A percentile compares a stretch with the other conserved stretches of the same genome.
Evolutionary conservation across 53 echinoderm and acorn worm species (phyloP).

Genomic region (Echinarachnius parma): DNA sequence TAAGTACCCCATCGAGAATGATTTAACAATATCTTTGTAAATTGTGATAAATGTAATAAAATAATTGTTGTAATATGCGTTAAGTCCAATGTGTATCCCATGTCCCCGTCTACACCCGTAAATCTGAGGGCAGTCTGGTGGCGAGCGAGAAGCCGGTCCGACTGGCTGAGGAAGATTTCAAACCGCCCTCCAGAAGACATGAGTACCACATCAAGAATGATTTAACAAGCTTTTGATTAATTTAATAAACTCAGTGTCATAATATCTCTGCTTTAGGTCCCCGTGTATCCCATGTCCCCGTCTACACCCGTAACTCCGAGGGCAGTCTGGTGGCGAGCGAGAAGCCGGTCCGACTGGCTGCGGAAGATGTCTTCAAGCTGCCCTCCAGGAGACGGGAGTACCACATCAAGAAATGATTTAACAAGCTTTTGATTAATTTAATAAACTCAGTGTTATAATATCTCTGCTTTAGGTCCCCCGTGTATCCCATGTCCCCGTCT

Average conservation of each 20-base stretch:
- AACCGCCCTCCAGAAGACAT: constrained; percentile 71
- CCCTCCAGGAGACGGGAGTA: constrained; percentile 77
- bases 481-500: constrained; percentile 62
- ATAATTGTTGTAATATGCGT: too few species aligned
- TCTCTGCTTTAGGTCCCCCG: constrained; percentile 32
- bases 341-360: constrained; percentile 67
- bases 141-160: constrained; percentile 76
- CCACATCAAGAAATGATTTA: constrained; percentile 68
- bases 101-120: constrained; percentile 70
- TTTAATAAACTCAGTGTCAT: too few species aligned
- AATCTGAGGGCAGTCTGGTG: constrained; percentile 72
- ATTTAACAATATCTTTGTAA: too few species aligned
- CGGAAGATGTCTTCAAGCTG: constrained; percentile 75
- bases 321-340: constrained; percentile 85
- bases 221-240: too few species aligned
- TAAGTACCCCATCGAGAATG: too few species aligned
- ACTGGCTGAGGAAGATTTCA: constrained; percentile 73
- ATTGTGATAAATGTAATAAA: too few species aligned
- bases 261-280: constrained; percentile 33
- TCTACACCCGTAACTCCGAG: constrained; percentile 63
- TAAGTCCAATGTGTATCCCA: constrained; percentile 41
- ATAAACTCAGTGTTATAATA: too few species aligned
- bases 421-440: too few species aligned
- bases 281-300: constrained; percentile 56
- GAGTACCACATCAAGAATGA: constrained; percentile 73